Conservation (phyloP, 2,888 invertebrate genomes). For the Volucella inflata region DNA sequence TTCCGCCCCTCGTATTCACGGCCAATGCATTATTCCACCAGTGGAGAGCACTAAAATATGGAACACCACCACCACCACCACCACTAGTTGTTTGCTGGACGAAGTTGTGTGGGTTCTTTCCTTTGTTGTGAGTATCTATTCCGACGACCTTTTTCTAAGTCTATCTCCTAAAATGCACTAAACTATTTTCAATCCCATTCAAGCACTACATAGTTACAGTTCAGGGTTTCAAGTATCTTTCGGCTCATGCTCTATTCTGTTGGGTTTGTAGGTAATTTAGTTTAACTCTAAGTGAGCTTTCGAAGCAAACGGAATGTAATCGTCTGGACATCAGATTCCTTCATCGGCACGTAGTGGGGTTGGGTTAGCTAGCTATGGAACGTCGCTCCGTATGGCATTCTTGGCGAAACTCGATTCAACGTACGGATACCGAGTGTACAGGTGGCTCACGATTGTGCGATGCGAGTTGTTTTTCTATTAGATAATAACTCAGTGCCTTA, state of each 20-base stretch:
- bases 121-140: slow-evolving; percentile 58
- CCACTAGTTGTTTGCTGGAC: slow-evolving; percentile 43
- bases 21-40: slow-evolving; percentile 50
- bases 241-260: slow-evolving; percentile 35
- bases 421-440: slow-evolving; percentile 40
- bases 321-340: slow-evolving; percentile 72
- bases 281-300: slow-evolving; percentile 66
- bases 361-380: slow-evolving; percentile 40
- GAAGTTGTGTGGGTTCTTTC: slow-evolving; percentile 55
- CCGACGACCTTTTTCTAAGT: slow-evolving; percentile 63
- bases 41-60: slow-evolving; percentile 63
- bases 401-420: slow-evolving; percentile 52
- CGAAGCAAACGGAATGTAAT: slow-evolving; percentile 71
- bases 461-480: slow-evolving; percentile 71
- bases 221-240: slow-evolving; percentile 41
- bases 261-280: slow-evolving; percentile 69
- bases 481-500: slow-evolving; percentile 72
- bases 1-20: slow-evolving; percentile 73
- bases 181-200: slow-evolving; percentile 49
- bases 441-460: slow-evolving; percentile 71
- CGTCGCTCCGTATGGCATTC: slow-evolving; percentile 61
- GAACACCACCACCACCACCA: slow-evolving; percentile 62
- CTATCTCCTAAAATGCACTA: slow-evolving; percentile 43
- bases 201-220: slow-evolving; percentile 15
- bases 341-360: slow-evolving; percentile 67